phyloP scores from a whole-genome alignment of 2,797 vertebrate species.

The Stomatorhinus walkeri region DNA sequence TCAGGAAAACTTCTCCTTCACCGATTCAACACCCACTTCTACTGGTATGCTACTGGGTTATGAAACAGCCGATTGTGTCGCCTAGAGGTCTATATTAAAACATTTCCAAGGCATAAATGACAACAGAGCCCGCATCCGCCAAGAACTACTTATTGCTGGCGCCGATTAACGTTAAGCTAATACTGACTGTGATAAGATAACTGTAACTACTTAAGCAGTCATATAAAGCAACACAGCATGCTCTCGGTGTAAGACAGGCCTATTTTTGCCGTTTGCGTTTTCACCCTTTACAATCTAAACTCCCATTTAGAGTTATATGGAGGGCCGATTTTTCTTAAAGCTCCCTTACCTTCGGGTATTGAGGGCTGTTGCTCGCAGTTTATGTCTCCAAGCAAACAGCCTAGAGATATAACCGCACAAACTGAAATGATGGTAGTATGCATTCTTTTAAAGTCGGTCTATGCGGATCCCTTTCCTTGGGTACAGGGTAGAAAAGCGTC shows the following conservation, averaged over 20 bases:
- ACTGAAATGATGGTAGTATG: slow-evolving; percentile 39
- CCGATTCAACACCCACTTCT: background rate
- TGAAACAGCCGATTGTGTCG: background rate
- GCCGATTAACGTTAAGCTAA: background rate
- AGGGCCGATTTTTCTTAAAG: background rate
- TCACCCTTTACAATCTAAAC: background rate
- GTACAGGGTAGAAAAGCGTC: background rate
- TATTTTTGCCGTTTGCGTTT: background rate
- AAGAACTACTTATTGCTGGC: background rate
- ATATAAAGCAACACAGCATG: background rate
- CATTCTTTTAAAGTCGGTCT: background rate
- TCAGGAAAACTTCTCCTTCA: slow-evolving; percentile 7
- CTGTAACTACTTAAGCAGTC: background rate
- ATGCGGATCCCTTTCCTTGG: background rate
- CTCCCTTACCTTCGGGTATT: slow-evolving; percentile 46
- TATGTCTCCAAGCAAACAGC: slow-evolving; percentile 20
- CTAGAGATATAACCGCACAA: slow-evolving; percentile 4
- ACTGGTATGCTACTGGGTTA: background rate
- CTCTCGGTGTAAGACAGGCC: background rate
- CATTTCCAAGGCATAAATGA: background rate
- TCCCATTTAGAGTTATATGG: background rate
- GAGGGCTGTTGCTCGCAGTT: slow-evolving; percentile 37
- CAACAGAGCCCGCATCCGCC: background rate
- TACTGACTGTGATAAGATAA: background rate
- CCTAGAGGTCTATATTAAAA: background rate